phyloP scores from a whole-genome alignment of 2,888 invertebrate genomes.

The Epirrhoe alternata region DNA sequence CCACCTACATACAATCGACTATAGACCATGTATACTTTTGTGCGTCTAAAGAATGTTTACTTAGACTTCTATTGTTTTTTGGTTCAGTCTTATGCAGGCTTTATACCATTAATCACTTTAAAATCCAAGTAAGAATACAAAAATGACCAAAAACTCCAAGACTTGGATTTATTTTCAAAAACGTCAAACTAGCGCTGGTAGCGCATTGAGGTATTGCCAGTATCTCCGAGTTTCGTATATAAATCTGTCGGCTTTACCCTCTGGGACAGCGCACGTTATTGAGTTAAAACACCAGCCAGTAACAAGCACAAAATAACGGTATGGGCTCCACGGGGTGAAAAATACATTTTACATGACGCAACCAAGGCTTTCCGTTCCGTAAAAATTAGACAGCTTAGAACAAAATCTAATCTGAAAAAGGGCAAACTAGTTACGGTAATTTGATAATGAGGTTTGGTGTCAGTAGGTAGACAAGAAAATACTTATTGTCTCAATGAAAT shows the following conservation, averaged over 20 bases:
- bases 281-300: slow-evolving; percentile 33
- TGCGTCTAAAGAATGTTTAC: no score
- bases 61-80: no score
- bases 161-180: slow-evolving; percentile 2
- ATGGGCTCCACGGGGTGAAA: slow-evolving; percentile 19
- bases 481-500: no score
- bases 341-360: slow-evolving; percentile 28
- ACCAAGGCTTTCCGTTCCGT: slow-evolving; percentile 10
- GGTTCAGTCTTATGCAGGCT: neutral
- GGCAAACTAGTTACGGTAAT: no score
- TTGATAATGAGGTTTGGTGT: no score
- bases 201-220: slow-evolving; percentile 6
- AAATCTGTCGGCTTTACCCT: slow-evolving; percentile 35
- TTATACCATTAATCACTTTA: neutral
- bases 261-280: slow-evolving; percentile 31
- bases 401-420: no score
- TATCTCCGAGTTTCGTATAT: slow-evolving; percentile 27
- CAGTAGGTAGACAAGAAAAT: no score
- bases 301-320: slow-evolving; percentile 34
- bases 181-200: slow-evolving; percentile 14
- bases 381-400: neutral
- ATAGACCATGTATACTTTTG: no score
- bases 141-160: neutral
- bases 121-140: neutral
- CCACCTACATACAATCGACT: no score